Percentiles rank a stretch among this genome's conserved stretches.
Conservation (phyloP, 2,888 invertebrate genomes). For the Thelaira solivaga region DNA sequence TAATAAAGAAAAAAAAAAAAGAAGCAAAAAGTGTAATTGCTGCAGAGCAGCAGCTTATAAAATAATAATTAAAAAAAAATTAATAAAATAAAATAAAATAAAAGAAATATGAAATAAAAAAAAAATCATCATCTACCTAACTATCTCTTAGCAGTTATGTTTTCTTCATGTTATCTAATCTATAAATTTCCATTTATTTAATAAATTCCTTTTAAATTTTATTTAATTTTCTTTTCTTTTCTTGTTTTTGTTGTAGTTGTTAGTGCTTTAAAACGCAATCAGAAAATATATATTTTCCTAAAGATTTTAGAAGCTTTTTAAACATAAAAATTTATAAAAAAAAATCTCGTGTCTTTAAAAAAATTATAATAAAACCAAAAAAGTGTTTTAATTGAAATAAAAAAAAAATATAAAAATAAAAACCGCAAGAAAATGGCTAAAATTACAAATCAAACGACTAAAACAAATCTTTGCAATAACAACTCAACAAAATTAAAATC, state of each 20-base stretch:
- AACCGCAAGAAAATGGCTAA: slow-evolving; percentile 59
- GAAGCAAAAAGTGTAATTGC: too few relatives aligned
- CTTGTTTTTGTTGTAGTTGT: too few relatives aligned
- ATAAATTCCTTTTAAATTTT: slow-evolving; percentile 9
- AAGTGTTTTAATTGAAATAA: too few relatives aligned
- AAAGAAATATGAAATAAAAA: slow-evolving; percentile 31
- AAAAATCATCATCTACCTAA: slow-evolving; percentile 25
- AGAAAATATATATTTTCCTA: slow-evolving; percentile 23
- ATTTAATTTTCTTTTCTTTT: too few relatives aligned
- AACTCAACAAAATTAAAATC: too few relatives aligned
- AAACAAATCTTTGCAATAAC: slow-evolving; percentile 38
- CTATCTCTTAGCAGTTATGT: too few relatives aligned
- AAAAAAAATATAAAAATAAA: slow-evolving; percentile 27
- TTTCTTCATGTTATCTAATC: slow-evolving; percentile 59
- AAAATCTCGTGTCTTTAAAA: slow-evolving; percentile 33
- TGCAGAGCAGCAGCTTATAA: too few relatives aligned
- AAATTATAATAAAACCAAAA: slow-evolving; percentile 11
- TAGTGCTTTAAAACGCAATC: neutral
- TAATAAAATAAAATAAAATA: neutral
- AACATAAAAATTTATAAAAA: slow-evolving; percentile 4
- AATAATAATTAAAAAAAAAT: too few relatives aligned
- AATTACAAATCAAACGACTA: slow-evolving; percentile 46
- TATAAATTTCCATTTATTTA: slow-evolving; percentile 57
- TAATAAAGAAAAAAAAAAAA: neutral
- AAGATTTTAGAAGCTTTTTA: neutral